phyloP scores from a whole-genome alignment of 1,140 invertebrate species.

The Bemisia tabaci region DNA sequence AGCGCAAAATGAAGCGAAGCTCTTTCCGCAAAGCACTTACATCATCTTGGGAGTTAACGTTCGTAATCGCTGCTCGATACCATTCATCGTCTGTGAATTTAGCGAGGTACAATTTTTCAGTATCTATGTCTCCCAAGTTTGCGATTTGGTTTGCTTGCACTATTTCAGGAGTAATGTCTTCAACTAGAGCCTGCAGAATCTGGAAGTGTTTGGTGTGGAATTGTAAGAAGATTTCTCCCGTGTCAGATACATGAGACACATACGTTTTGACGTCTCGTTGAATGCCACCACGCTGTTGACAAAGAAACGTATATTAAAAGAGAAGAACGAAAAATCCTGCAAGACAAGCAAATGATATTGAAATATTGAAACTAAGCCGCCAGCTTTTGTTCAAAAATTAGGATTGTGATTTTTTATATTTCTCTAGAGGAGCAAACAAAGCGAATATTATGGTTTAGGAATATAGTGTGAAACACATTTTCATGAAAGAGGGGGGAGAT shows the following conservation, averaged over 20 bases:
- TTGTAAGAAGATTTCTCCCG: background rate
- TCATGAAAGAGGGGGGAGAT: too few species aligned
- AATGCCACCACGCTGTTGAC: background rate
- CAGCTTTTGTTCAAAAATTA: too few species aligned
- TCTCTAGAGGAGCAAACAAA: too few species aligned
- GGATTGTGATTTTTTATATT: too few species aligned
- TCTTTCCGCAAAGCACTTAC: too few species aligned
- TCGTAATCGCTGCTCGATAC: background rate
- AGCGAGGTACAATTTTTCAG: background rate
- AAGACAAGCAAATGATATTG: too few species aligned
- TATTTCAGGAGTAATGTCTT: background rate
- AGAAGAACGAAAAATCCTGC: too few species aligned
- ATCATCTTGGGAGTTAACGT: background rate
- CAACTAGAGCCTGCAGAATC: background rate
- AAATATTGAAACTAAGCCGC: too few species aligned
- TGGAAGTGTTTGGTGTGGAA: background rate
- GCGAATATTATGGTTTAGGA: too few species aligned
- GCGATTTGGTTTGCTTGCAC: background rate
- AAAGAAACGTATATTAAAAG: too few species aligned
- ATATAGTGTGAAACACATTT: too few species aligned
- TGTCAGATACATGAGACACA: background rate
- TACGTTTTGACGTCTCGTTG: background rate
- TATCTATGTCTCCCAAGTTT: background rate
- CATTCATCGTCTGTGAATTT: background rate
- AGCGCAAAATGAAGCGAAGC: too few species aligned